A percentile compares a stretch with the other conserved stretches of the same genome.
phyloP scores from a whole-genome alignment of 1,140 invertebrate genomes.

The Leguminivora glycinivorella region DNA sequence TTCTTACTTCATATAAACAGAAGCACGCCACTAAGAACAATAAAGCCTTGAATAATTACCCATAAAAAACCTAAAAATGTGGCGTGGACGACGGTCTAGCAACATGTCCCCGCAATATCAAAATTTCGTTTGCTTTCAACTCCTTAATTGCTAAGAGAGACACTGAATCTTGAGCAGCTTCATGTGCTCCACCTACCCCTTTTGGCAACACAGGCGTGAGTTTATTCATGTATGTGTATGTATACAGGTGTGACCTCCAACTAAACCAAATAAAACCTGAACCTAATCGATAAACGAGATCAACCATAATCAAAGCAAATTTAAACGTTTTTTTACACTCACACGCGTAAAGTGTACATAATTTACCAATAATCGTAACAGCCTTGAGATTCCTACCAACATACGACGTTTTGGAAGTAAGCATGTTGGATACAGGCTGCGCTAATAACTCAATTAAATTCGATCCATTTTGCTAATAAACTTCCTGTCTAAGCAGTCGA shows the following conservation, averaged over 20 bases:
- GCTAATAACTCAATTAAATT: slow-evolving; percentile 2
- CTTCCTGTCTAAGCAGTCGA: not conserved
- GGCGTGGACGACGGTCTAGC: too few relatives aligned
- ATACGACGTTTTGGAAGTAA: not conserved
- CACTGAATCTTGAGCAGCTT: too few relatives aligned
- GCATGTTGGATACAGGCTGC: not conserved
- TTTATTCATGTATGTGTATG: too few relatives aligned
- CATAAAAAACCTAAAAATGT: too few relatives aligned
- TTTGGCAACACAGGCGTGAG: too few relatives aligned
- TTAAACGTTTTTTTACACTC: not conserved
- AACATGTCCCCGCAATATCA: too few relatives aligned
- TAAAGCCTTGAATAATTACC: too few relatives aligned
- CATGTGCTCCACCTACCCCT: too few relatives aligned
- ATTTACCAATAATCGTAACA: not conserved
- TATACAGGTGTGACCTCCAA: not conserved
- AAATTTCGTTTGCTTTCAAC: too few relatives aligned
- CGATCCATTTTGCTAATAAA: slow-evolving; percentile 3
- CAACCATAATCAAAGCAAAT: slow-evolving; percentile 12
- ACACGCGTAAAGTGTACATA: not conserved
- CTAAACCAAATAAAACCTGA: not conserved
- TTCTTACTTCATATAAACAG: too few relatives aligned
- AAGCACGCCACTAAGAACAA: too few relatives aligned
- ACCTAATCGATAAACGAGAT: slow-evolving; percentile 3
- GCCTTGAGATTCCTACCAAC: not conserved
- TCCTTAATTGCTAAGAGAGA: too few relatives aligned